phyloP scores from a whole-genome alignment of 2,888 invertebrate genomes.

The Heliothis peltigera region DNA sequence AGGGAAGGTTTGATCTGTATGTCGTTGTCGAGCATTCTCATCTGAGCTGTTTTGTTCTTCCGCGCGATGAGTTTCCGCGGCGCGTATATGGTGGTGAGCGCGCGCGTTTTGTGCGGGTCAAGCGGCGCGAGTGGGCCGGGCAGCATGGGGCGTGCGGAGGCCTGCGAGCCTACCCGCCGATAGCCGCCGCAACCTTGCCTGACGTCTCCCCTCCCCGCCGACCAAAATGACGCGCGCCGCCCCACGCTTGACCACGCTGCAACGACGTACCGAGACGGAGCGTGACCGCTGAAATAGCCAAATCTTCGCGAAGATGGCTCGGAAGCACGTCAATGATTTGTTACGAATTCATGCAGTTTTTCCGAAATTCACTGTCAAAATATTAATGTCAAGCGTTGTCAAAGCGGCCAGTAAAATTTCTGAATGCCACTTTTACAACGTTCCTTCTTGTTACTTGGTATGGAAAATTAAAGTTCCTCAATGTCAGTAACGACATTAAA shows the following conservation, averaged over 20 bases:
- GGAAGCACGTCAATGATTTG: conserved; percentile 7
- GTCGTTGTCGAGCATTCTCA: conserved; percentile 84
- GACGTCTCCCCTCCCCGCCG: conserved; percentile 65
- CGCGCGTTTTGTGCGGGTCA: conserved; percentile 83
- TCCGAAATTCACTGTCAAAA: conserved; percentile 20
- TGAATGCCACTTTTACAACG: background rate
- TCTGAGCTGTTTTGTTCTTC: conserved; percentile 81
- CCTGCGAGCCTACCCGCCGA: conserved; percentile 79
- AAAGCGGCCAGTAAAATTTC: conserved; percentile 26
- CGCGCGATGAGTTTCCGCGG: conserved; percentile 82
- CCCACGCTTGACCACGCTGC: conserved; percentile 54
- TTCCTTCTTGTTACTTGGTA: background rate
- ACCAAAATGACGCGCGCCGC: conserved; percentile 59
- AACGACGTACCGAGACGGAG: conserved; percentile 24
- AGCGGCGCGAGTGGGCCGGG: conserved; percentile 83
- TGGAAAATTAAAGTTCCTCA: no score
- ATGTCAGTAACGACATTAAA: no score
- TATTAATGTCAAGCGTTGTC: background rate
- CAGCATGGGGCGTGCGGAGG: conserved; percentile 81
- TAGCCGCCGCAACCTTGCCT: conserved; percentile 79
- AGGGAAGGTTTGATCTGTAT: conserved; percentile 78
- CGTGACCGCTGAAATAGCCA: conserved; percentile 3
- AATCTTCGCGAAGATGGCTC: conserved; percentile 1
- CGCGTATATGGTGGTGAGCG: conserved; percentile 85
- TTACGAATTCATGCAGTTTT: conserved; percentile 1